A percentile compares a stretch with the other conserved stretches of the same genome.
Conservation (phyloP, 2,888 invertebrate species). For the Hetaerina titia region DNA sequence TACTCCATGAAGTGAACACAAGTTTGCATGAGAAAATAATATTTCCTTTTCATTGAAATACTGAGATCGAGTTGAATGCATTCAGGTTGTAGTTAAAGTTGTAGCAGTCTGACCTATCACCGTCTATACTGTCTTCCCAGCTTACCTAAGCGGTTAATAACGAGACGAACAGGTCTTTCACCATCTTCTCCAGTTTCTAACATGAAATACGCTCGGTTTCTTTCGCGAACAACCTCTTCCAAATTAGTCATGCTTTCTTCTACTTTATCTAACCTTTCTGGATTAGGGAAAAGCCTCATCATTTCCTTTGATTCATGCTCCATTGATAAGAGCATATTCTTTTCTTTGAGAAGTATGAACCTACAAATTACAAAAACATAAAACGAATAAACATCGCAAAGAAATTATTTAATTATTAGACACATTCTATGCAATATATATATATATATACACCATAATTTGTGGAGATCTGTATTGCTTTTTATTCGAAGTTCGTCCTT, state of each 20-base stretch:
- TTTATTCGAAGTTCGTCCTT: constrained; percentile 95
- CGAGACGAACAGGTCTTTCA: constrained; percentile 84
- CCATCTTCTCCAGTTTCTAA: constrained; percentile 94
- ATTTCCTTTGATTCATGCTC: constrained; percentile 88
- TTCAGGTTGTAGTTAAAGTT: too few species aligned
- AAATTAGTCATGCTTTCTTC: constrained; percentile 96
- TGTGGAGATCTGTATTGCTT: constrained; percentile 96
- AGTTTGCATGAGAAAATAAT: too few species aligned
- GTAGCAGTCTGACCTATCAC: too few species aligned
- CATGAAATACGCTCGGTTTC: constrained; percentile 92
- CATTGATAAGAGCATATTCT: constrained; percentile 98
- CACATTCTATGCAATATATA: constrained; percentile 72
- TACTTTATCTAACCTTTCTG: constrained; percentile 78
- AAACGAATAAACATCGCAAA: background rate
- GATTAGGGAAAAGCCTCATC: constrained; percentile 82
- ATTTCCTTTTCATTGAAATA: too few species aligned
- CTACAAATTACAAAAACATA: constrained; percentile 76
- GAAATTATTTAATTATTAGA: background rate
- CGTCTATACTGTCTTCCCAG: too few species aligned
- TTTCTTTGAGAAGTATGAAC: constrained; percentile 94
- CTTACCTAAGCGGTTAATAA: constrained; percentile 82
- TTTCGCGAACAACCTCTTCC: constrained; percentile 92
- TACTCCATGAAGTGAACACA: too few species aligned
- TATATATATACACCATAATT: constrained; percentile 89
- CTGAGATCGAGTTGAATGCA: too few species aligned